phyloP scores from a whole-genome alignment of 2,113 vertebrate genomes.

The Monarcha castaneiventris region DNA sequence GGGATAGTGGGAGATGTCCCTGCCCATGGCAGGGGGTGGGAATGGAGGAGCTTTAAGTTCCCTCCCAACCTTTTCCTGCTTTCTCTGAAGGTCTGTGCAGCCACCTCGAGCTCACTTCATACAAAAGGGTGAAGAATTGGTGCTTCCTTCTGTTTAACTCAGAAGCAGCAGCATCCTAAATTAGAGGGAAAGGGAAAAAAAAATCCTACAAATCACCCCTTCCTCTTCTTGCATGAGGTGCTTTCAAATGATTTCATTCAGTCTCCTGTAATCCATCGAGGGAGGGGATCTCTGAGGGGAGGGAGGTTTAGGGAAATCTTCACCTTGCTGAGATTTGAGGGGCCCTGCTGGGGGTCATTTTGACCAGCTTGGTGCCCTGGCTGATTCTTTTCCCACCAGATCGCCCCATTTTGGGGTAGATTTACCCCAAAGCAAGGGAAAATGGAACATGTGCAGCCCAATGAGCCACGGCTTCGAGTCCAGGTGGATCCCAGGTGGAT shows the following conservation, averaged over 20 bases:
- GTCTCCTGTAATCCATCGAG: background rate
- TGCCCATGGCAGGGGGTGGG: background rate
- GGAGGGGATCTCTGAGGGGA: background rate
- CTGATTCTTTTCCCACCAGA: background rate
- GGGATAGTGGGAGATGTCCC: background rate
- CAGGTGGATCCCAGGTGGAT: background rate
- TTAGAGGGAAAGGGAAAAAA: background rate
- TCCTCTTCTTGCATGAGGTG: background rate
- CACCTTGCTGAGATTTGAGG: background rate
- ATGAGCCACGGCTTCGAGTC: accelerated
- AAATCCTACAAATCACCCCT: background rate
- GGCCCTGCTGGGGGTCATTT: background rate
- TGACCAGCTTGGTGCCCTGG: background rate
- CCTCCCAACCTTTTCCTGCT: background rate
- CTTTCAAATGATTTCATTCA: background rate
- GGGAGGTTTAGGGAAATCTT: background rate
- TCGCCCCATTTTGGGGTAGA: background rate
- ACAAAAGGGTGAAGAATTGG: background rate
- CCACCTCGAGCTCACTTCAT: background rate
- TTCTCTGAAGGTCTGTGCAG: background rate
- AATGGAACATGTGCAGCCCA: background rate
- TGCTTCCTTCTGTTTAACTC: background rate
- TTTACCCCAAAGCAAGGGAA: background rate
- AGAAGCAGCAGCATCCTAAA: background rate
- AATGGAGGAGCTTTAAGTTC: background rate